phyloP scores from a whole-genome alignment of 53 echinoderm and acorn worm species.

The Astropecten irregularis region DNA sequence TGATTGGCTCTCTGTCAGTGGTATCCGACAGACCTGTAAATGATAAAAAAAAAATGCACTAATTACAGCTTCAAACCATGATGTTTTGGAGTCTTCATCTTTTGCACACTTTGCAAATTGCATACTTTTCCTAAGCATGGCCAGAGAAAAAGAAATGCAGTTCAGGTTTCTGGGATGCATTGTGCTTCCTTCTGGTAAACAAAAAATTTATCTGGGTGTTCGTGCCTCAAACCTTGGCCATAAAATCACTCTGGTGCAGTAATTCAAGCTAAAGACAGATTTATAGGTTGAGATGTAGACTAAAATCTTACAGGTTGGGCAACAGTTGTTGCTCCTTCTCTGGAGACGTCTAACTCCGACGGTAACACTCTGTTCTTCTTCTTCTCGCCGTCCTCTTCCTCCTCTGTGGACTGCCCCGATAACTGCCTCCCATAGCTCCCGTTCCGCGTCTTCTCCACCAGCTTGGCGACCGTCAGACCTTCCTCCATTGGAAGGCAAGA shows the following conservation, averaged over 20 bases:
- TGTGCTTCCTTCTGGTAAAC: too few species aligned
- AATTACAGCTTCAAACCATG: too few species aligned
- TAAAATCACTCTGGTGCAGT: too few species aligned
- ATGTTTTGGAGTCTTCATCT: too few species aligned
- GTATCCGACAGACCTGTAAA: background rate
- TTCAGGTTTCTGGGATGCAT: too few species aligned
- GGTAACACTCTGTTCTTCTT: background rate
- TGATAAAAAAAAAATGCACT: background rate
- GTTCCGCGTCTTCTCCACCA: slow-evolving; percentile 71
- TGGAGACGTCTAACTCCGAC: background rate
- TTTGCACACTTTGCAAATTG: too few species aligned
- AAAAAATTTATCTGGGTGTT: too few species aligned
- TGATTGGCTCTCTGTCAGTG: background rate
- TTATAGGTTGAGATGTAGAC: background rate
- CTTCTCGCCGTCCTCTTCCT: slow-evolving; percentile 11
- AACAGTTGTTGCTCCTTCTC: background rate
- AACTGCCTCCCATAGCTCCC: slow-evolving; percentile 25
- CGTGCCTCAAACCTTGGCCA: too few species aligned
- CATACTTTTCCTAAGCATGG: too few species aligned
- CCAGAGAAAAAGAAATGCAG: too few species aligned
- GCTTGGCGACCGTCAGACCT: slow-evolving; percentile 83
- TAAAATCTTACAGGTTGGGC: background rate
- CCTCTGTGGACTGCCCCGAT: slow-evolving; percentile 19
- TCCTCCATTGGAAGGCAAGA: slow-evolving; percentile 75
- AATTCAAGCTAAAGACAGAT: background rate